These are phyloP conservation scores for Stenchaetothrips biformis DNA, from an alignment of 2,888 invertebrate genomes.

Conservation along the genomic window DNA sequence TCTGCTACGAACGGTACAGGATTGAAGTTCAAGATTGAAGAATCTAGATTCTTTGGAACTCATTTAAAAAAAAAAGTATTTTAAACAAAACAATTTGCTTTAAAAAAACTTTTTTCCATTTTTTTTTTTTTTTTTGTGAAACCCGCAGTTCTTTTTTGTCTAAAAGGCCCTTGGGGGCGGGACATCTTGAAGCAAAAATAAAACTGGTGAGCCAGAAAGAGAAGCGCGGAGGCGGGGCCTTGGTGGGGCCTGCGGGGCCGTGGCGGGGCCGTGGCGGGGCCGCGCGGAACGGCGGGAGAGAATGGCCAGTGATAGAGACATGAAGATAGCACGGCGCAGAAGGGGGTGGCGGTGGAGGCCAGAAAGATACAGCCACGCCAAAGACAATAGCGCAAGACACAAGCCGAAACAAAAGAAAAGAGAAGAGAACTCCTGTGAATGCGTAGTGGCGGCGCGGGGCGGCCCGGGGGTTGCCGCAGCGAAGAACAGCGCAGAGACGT, in stretches of 20 bases:
- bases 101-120: neutral
- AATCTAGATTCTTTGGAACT: no score
- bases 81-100: no score
- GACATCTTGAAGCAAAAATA: conserved; percentile 9
- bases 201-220: neutral
- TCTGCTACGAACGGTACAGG: no score
- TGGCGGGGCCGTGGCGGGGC: neutral
- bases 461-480: neutral
- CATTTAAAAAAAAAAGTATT: no score
- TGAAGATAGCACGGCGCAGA: neutral
- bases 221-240: neutral
- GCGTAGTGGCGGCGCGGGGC: neutral
- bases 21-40: no score
- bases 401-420: conserved; percentile 23
- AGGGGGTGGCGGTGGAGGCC: neutral
- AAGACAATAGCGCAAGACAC: conserved; percentile 18
- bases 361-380: conserved; percentile 24
- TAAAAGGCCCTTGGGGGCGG: neutral
- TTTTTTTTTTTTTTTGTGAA: neutral
- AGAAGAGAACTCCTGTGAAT: conserved; percentile 17
- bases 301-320: conserved; percentile 21
- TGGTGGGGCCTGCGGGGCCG: neutral
- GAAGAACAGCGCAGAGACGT: neutral
- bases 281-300: neutral
- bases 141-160: neutral